phyloP scores from a whole-genome alignment of 2,797 vertebrate genomes.

The Tauraco hartlaubi region DNA sequence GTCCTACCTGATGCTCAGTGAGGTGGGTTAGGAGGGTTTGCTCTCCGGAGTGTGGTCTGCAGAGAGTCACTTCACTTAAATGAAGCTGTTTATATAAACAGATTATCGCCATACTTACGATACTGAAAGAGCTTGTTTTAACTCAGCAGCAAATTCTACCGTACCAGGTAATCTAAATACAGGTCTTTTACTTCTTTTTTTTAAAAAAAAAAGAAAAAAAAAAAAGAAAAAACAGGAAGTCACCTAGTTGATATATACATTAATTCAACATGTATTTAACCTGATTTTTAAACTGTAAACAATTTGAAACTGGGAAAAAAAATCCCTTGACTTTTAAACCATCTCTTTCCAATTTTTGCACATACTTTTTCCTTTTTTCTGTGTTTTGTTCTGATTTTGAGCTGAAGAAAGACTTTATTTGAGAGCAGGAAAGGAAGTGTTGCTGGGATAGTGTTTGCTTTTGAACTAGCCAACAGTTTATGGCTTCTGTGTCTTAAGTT shows the following conservation, averaged over 20 bases:
- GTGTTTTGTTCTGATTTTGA: not conserved
- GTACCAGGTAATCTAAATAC: not conserved
- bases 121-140: slow-evolving; percentile 6
- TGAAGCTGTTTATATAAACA: not conserved
- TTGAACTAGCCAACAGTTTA: slow-evolving; percentile 16
- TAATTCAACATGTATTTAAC: not conserved
- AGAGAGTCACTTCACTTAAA: not conserved
- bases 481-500: slow-evolving; percentile 19
- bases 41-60: not conserved
- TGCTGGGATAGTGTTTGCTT: slow-evolving; percentile 20
- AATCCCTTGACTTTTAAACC: not conserved
- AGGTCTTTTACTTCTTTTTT: not conserved
- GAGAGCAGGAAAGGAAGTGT: not conserved
- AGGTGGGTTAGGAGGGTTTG: not conserved
- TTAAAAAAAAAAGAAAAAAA: not conserved
- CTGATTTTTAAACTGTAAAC: not conserved
- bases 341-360: not conserved
- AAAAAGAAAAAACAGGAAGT: not conserved
- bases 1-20: not conserved
- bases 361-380: not conserved
- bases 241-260: not conserved
- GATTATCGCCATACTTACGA: not conserved
- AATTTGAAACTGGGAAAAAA: not conserved
- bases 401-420: not conserved
- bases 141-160: not conserved